phyloP scores from a whole-genome alignment of 2,888 invertebrate species.

The Lingula anatina region DNA sequence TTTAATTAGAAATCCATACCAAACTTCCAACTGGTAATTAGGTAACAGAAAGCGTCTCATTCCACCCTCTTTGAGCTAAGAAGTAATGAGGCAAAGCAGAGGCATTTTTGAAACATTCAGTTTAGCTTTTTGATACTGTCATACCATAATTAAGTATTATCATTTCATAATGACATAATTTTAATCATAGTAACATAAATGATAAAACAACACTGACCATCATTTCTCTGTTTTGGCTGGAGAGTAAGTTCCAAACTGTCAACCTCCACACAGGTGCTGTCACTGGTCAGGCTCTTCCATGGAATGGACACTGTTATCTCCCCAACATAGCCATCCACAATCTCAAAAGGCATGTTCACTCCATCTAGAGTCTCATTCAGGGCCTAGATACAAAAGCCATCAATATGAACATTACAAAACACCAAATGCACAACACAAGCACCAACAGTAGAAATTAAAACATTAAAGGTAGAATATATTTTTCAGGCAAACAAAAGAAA shows the following conservation, averaged over 20 bases:
- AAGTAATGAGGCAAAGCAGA: too few relatives aligned
- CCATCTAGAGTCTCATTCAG: slow-evolving; percentile 77
- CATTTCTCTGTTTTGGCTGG: slow-evolving; percentile 78
- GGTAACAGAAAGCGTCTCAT: too few relatives aligned
- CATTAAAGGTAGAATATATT: not conserved
- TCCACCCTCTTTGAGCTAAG: too few relatives aligned
- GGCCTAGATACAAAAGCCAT: slow-evolving; percentile 28
- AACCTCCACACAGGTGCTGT: slow-evolving; percentile 79
- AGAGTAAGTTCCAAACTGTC: slow-evolving; percentile 75
- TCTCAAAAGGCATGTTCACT: slow-evolving; percentile 82
- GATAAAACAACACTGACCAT: too few relatives aligned
- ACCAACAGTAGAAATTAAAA: not conserved
- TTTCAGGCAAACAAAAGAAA: not conserved
- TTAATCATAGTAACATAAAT: too few relatives aligned
- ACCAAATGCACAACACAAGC: not conserved
- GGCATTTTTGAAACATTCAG: too few relatives aligned
- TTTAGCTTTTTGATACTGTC: too few relatives aligned
- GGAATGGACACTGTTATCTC: slow-evolving; percentile 79
- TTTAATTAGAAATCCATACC: too few relatives aligned
- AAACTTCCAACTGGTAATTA: too few relatives aligned
- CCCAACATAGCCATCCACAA: slow-evolving; percentile 82
- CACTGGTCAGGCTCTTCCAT: slow-evolving; percentile 78
- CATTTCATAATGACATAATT: too few relatives aligned
- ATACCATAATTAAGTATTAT: too few relatives aligned
- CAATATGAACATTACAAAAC: not conserved